Evolutionary conservation across 2,888 invertebrate species (phyloP).

Genomic region (Trisateles emortualis): DNA sequence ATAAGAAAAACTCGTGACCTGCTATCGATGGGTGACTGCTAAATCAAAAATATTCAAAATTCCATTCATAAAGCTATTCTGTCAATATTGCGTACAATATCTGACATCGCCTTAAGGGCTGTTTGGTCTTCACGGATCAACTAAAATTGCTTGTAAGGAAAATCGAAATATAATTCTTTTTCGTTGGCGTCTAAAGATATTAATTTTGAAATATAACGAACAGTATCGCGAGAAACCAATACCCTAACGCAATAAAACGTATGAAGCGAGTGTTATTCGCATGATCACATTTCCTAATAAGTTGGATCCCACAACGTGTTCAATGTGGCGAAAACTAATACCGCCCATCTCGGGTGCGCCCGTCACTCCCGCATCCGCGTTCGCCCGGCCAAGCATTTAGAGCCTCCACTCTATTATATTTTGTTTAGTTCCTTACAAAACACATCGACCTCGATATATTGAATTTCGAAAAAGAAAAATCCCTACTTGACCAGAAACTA

Average conservation of each 20-base stretch:
- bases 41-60: slow-evolving; percentile 26
- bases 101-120: slow-evolving; percentile 24
- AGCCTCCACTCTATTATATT: slow-evolving; percentile 63
- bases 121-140: slow-evolving; percentile 32
- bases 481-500: slow-evolving; percentile 16
- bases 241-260: slow-evolving; percentile 81
- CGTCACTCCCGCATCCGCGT: slow-evolving; percentile 66
- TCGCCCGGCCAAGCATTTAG: slow-evolving; percentile 65
- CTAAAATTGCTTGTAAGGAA: slow-evolving; percentile 33
- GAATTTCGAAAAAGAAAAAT: slow-evolving; percentile 40
- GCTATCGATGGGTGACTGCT: slow-evolving; percentile 23
- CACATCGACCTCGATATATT: slow-evolving; percentile 37
- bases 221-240: slow-evolving; percentile 72
- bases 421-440: slow-evolving; percentile 54
- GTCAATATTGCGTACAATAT: slow-evolving; percentile 22
- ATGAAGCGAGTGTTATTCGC: slow-evolving; percentile 83
- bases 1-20: slow-evolving; percentile 31
- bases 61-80: slow-evolving; percentile 10
- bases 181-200: slow-evolving; percentile 45
- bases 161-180: slow-evolving; percentile 43
- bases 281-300: slow-evolving; percentile 85
- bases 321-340: slow-evolving; percentile 82
- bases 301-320: slow-evolving; percentile 82
- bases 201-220: slow-evolving; percentile 62
- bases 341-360: slow-evolving; percentile 63